Evolutionary conservation across 2,888 invertebrate species (phyloP).

Genomic region (Nycteola revayana): DNA sequence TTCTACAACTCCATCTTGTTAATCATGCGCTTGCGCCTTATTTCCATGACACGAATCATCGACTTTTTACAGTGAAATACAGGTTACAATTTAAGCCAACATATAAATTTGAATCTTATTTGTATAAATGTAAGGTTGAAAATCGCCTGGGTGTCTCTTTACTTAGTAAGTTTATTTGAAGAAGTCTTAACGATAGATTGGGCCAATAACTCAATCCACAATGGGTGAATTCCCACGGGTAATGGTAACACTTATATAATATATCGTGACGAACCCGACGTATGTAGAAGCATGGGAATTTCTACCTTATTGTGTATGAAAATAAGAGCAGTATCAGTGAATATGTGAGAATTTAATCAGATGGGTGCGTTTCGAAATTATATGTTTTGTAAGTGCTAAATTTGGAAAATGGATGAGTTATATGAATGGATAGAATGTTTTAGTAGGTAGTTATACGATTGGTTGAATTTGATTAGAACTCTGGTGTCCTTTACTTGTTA

Average conservation of each 20-base stretch:
- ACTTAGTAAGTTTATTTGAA: not conserved
- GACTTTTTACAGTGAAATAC: not conserved
- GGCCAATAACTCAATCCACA: no score
- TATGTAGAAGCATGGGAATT: constrained; percentile 1
- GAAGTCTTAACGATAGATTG: not conserved
- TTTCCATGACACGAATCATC: not conserved
- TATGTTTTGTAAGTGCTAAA: constrained; percentile 14
- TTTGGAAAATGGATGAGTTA: constrained; percentile 7
- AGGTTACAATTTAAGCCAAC: no score
- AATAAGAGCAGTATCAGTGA: constrained; percentile 26
- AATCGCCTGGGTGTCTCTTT: not conserved
- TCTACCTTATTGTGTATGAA: constrained; percentile 13
- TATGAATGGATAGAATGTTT: no score
- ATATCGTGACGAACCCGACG: constrained; percentile 24
- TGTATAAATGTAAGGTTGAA: no score
- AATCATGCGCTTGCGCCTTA: not conserved
- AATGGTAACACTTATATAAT: constrained; percentile 37
- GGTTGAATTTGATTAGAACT: no score
- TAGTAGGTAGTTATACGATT: no score
- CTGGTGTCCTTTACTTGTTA: no score
- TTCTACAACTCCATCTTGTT: no score
- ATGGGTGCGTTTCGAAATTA: constrained; percentile 35
- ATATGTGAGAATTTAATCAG: constrained; percentile 18
- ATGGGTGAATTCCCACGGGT: constrained; percentile 30
- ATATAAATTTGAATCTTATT: no score